phyloP scores from a whole-genome alignment of 2,113 vertebrate species.

The Python bivittatus region DNA sequence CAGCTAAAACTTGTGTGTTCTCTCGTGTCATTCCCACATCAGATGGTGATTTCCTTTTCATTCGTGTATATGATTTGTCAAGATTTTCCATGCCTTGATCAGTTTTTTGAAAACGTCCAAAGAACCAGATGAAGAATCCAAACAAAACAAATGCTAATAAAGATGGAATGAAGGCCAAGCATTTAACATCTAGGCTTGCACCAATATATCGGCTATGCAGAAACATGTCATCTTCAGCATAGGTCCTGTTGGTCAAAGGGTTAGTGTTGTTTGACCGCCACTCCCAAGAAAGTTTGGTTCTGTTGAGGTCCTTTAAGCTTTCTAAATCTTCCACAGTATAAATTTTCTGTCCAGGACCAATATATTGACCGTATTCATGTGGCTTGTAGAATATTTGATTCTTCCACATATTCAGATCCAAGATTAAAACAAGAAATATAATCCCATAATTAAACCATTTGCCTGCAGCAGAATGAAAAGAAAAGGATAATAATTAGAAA shows the following conservation, averaged over 20 bases:
- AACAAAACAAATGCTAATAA: conserved; percentile 92
- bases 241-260: conserved; percentile 84
- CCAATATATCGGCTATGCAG: conserved; percentile 92
- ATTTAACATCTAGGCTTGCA: conserved; percentile 90
- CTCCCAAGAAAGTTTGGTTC: conserved; percentile 90
- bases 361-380: conserved; percentile 95
- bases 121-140: conserved; percentile 94
- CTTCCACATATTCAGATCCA: conserved; percentile 99
- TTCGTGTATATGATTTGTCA: conserved; percentile 90
- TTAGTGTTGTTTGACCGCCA: conserved; percentile 89
- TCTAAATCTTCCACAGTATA: conserved; percentile 92
- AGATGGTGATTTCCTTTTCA: conserved; percentile 92
- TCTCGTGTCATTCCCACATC: conserved; percentile 89
- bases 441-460: conserved; percentile 99
- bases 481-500: conserved; percentile 58
- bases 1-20: conserved; percentile 81
- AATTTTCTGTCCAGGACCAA: conserved; percentile 94
- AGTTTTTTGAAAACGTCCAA: conserved; percentile 93
- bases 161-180: conserved; percentile 93
- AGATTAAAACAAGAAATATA: conserved; percentile 96
- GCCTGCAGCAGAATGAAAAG: conserved; percentile 74
- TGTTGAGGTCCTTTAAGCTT: conserved; percentile 88
- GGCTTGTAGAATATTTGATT: conserved; percentile 99
- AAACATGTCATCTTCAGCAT: conserved; percentile 88
- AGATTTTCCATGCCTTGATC: conserved; percentile 90